phyloP scores from a whole-genome alignment of 2,113 vertebrate genomes.

The Lutjanus erythropterus region DNA sequence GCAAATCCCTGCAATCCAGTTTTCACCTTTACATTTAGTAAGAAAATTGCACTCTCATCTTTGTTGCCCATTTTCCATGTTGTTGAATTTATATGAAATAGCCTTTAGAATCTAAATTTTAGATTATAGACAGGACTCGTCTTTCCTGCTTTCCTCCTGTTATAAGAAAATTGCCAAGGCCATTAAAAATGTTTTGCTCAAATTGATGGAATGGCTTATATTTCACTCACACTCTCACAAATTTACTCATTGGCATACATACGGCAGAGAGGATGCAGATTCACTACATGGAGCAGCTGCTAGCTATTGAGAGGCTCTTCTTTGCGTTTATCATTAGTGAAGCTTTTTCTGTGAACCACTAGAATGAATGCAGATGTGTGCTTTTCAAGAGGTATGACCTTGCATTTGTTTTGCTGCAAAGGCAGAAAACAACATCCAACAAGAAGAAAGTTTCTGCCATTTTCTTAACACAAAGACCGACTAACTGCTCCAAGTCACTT shows the following conservation, averaged over 20 bases:
- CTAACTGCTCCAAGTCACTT: background rate
- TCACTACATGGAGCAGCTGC: no score
- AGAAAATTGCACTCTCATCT: constrained; percentile 19
- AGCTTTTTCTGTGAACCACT: background rate
- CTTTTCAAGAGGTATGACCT: background rate
- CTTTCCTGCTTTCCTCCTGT: background rate
- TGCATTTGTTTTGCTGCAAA: background rate
- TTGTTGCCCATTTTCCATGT: background rate
- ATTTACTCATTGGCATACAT: no score
- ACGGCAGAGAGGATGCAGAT: no score
- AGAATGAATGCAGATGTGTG: constrained; percentile 4
- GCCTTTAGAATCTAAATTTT: no score
- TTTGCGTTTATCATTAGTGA: no score
- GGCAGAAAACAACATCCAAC: background rate
- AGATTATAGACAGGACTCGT: no score
- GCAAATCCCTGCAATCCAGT: constrained; percentile 1
- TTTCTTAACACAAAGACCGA: background rate
- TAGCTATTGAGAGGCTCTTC: no score
- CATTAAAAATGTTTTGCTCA: background rate
- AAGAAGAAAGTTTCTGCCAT: background rate
- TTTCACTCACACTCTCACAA: background rate
- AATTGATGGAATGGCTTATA: background rate
- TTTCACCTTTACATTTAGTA: constrained; percentile 4
- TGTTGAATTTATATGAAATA: constrained; percentile 16
- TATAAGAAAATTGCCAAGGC: background rate